phyloP scores from a whole-genome alignment of 2,797 vertebrate genomes.

The Anas georgica region DNA sequence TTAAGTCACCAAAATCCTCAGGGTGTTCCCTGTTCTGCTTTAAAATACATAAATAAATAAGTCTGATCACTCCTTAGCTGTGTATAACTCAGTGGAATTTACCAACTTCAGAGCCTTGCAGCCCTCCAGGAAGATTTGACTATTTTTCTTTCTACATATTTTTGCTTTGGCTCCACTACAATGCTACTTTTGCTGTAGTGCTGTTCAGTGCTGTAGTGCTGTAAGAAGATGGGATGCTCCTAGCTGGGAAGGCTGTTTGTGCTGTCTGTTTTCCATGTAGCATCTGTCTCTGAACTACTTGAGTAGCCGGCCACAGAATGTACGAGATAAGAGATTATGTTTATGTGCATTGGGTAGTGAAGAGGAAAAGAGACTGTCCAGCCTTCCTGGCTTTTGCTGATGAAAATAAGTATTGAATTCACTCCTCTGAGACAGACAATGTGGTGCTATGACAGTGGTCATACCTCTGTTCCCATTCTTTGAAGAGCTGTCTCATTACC shows the following conservation, averaged over 20 bases:
- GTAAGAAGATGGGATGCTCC: not conserved
- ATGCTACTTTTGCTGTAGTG: not conserved
- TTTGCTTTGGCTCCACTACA: not conserved
- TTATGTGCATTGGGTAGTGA: not conserved
- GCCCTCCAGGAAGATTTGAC: not conserved
- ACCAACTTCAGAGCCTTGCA: not conserved
- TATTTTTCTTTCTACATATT: not conserved
- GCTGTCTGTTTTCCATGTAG: not conserved
- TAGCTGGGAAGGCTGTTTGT: not conserved
- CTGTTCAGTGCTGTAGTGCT: not conserved
- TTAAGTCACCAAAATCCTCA: constrained; percentile 24
- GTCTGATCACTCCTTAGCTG: not conserved
- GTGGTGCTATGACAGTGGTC: not conserved
- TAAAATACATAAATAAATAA: not conserved
- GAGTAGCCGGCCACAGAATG: not conserved
- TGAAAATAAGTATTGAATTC: not conserved
- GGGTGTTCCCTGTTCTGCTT: constrained; percentile 30
- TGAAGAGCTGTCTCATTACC: not conserved
- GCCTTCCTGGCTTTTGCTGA: not conserved
- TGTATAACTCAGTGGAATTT: not conserved
- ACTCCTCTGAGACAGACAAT: not conserved
- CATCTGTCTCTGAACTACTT: not conserved
- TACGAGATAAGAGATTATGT: not conserved
- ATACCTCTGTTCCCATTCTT: not conserved
- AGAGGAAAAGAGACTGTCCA: not conserved